These are phyloP conservation scores for Pavo muticus DNA, from an alignment of 2,113 vertebrate genomes.

Conservation along the genomic window DNA sequence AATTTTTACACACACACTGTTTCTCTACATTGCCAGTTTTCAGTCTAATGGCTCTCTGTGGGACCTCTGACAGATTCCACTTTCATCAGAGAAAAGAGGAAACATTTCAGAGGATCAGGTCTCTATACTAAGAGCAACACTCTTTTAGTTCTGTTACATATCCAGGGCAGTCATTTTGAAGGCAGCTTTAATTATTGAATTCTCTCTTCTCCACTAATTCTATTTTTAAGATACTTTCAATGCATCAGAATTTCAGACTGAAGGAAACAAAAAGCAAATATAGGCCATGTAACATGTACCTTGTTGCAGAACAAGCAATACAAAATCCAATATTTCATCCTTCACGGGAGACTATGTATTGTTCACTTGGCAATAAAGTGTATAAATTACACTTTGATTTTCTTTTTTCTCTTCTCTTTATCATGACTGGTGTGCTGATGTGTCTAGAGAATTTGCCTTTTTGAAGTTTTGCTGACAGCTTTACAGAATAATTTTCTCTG, in stretches of 20 bases:
- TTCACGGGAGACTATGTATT: neutral
- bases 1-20: neutral
- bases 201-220: neutral
- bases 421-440: neutral
- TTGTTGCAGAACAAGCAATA: neutral
- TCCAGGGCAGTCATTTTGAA: neutral
- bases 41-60: neutral
- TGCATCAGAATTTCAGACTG: neutral
- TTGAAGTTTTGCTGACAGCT: conserved; percentile 25
- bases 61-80: neutral
- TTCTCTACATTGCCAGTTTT: neutral
- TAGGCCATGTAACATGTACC: neutral
- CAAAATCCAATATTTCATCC: conserved; percentile 47
- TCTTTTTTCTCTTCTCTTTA: conserved; percentile 40
- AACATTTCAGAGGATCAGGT: neutral
- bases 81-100: neutral
- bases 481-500: conserved; percentile 54
- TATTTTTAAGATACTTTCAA: neutral
- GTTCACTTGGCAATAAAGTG: conserved; percentile 16
- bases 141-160: neutral
- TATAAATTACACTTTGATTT: conserved; percentile 66
- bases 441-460: conserved; percentile 36
- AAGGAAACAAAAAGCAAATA: neutral
- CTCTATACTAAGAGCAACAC: neutral
- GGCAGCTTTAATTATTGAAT: neutral